Evolutionary conservation across 2,888 invertebrate species (phyloP).

Genomic region (Drosophila leonis): DNA sequence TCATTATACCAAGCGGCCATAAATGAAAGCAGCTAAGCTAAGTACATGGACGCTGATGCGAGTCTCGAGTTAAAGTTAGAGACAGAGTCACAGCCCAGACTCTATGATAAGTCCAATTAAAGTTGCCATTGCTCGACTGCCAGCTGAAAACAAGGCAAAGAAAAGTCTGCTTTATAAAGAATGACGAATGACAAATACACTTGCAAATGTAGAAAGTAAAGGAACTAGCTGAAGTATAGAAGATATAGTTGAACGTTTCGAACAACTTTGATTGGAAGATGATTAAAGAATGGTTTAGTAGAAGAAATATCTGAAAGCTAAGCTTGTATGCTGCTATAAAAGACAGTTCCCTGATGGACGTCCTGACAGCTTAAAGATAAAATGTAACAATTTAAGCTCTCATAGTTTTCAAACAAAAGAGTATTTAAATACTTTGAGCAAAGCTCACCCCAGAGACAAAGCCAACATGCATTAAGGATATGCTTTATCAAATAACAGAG

Average conservation of each 20-base stretch:
- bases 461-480: not conserved
- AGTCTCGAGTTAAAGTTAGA: conserved; percentile 22
- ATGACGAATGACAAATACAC: conserved; percentile 41
- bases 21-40: conserved; percentile 72
- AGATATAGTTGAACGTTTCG: no score
- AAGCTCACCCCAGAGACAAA: not conserved
- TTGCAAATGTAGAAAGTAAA: not conserved
- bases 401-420: not conserved
- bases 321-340: no score
- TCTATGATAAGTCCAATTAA: conserved; percentile 79
- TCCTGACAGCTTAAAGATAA: not conserved
- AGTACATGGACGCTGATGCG: conserved; percentile 50
- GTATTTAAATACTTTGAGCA: not conserved
- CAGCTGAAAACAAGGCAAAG: conserved; percentile 23
- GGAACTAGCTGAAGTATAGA: not conserved
- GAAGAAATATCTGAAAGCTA: not conserved
- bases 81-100: conserved; percentile 43
- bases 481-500: conserved; percentile 1
- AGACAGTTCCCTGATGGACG: no score
- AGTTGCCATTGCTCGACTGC: conserved; percentile 63
- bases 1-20: conserved; percentile 74
- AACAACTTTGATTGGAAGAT: not conserved
- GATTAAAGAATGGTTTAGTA: not conserved
- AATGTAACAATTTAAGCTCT: not conserved
- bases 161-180: not conserved